Conservation (phyloP, 2,113 vertebrate genomes). For the Gymnorhina tibicen region DNA sequence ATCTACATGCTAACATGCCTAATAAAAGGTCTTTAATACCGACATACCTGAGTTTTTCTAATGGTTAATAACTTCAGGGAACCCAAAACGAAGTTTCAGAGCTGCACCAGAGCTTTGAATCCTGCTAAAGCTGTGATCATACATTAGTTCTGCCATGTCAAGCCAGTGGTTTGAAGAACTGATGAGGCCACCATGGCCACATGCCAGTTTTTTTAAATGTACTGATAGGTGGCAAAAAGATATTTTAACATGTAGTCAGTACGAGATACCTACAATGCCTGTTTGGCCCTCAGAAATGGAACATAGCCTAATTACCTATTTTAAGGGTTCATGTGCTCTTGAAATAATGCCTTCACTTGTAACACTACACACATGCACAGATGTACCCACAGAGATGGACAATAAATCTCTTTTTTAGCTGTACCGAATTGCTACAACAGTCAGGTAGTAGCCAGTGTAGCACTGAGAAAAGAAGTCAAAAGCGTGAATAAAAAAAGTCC, state of each 20-base stretch:
- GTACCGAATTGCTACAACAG: background rate
- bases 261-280: background rate
- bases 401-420: background rate
- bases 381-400: background rate
- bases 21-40: background rate
- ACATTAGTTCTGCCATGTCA: background rate
- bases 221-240: background rate
- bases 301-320: background rate
- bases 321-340: background rate
- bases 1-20: background rate
- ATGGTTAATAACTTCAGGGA: background rate
- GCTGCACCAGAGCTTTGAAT: background rate
- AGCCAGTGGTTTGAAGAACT: background rate
- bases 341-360: background rate
- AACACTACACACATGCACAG: background rate
- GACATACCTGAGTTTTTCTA: background rate
- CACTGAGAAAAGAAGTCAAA: background rate
- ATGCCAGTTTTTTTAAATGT: background rate
- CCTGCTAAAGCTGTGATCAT: background rate
- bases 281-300: background rate
- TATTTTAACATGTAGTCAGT: background rate
- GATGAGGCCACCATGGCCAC: background rate
- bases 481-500: background rate
- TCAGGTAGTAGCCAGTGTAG: background rate
- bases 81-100: background rate